Percentiles rank a stretch among this genome's conserved stretches.
Conservation (phyloP, 1,140 invertebrate genomes). For the Ceratoteleas bidentatus region DNA sequence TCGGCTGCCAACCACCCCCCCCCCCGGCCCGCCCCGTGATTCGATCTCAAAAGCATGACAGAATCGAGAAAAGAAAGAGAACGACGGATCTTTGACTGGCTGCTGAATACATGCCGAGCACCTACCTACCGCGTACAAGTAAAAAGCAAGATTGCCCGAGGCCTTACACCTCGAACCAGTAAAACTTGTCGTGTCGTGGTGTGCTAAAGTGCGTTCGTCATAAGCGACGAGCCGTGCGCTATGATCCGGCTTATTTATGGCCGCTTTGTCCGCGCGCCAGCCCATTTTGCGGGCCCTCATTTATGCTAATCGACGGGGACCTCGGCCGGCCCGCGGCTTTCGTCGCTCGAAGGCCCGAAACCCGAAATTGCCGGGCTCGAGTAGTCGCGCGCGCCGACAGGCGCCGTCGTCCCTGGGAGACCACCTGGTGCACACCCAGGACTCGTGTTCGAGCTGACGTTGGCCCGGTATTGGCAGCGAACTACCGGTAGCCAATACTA, state of each 20-base stretch:
- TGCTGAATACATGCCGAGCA: slow-evolving; percentile 52
- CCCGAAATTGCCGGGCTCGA: no score
- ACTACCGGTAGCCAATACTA: no score
- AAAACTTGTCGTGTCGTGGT: slow-evolving; percentile 78
- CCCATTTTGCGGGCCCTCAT: no score
- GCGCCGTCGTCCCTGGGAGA: no score
- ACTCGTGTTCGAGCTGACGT: no score
- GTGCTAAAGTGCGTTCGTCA: slow-evolving; percentile 69
- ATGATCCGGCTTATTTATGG: slow-evolving; percentile 43
- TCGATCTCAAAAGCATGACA: slow-evolving; percentile 60
- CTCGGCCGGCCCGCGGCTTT: background rate
- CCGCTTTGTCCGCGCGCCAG: background rate
- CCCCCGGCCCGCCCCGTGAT: slow-evolving; percentile 51
- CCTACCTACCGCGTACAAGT: slow-evolving; percentile 71
- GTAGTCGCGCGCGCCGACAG: no score
- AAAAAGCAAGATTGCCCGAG: slow-evolving; percentile 77
- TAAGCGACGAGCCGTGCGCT: slow-evolving; percentile 34
- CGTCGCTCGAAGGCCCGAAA: no score
- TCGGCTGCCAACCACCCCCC: slow-evolving; percentile 61
- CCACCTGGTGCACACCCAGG: no score
- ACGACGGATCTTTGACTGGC: slow-evolving; percentile 73
- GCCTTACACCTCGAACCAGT: slow-evolving; percentile 80
- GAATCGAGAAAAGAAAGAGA: slow-evolving; percentile 61
- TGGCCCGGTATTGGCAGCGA: no score
- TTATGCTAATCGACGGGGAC: slow-evolving; percentile 23